phyloP scores from a whole-genome alignment of 2,113 vertebrate genomes.

The Psittacus erithacus region DNA sequence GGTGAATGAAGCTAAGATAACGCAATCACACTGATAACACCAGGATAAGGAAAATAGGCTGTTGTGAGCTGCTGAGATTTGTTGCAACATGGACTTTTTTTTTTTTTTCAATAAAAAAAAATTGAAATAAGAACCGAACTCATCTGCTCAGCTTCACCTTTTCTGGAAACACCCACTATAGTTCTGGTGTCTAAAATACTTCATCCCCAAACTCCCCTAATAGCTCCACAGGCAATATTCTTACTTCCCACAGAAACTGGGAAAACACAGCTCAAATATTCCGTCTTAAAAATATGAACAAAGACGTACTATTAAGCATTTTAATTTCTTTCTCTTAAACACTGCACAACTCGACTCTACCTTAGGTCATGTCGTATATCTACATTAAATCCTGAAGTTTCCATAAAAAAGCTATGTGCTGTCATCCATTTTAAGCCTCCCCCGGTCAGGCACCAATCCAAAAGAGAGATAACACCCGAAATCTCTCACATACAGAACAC shows the following conservation, averaged over 20 bases:
- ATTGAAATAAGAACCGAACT: not conserved
- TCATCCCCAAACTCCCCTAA: not conserved
- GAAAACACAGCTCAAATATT: not conserved
- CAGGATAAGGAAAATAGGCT: not conserved
- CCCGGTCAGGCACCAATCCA: not conserved
- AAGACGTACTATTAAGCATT: not conserved
- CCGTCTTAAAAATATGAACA: not conserved
- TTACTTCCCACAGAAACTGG: not conserved
- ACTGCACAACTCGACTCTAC: not conserved
- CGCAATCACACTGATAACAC: not conserved
- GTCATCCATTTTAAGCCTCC: not conserved
- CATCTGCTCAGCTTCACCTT: not conserved
- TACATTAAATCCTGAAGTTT: not conserved
- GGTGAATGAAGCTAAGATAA: not conserved
- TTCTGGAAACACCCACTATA: not conserved
- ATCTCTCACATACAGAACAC: not conserved
- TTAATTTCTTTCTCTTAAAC: not conserved
- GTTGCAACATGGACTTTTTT: not conserved
- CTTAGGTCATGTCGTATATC: not conserved
- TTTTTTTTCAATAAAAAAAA: not conserved
- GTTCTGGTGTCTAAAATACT: not conserved
- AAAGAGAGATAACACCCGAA: not conserved
- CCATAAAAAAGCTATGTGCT: not conserved
- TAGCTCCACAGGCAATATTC: not conserved
- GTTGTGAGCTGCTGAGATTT: not conserved